phyloP scores from a whole-genome alignment of 2,113 vertebrate genomes.

The Gymnarchus niloticus region DNA sequence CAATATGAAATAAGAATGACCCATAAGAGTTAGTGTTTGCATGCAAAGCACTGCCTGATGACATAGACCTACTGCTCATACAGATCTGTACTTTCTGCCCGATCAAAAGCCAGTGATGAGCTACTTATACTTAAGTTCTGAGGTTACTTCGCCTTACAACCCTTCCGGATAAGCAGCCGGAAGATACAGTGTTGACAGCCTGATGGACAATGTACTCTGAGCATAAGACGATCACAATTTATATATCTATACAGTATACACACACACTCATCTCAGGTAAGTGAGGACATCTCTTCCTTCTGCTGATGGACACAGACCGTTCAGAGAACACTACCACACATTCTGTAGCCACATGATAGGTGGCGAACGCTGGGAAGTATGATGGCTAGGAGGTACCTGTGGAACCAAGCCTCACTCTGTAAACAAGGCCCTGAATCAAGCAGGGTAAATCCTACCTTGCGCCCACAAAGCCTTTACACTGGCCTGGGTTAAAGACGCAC shows the following conservation, averaged over 20 bases:
- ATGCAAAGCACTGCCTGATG: no score
- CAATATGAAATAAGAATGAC: no score
- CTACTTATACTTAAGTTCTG: no score
- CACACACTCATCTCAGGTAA: constrained; percentile 1
- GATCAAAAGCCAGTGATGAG: no score
- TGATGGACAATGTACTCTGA: background rate
- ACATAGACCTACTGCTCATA: no score
- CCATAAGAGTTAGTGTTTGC: background rate
- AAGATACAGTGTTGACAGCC: background rate
- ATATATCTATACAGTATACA: background rate
- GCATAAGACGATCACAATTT: background rate
- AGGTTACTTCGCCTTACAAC: no score
- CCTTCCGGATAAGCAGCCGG: background rate
- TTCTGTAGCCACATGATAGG: no score
- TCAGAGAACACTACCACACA: background rate
- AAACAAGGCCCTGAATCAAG: background rate
- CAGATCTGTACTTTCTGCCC: no score
- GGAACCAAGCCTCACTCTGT: background rate
- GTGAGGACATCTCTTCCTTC: background rate
- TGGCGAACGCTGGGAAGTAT: no score
- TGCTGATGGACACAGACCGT: background rate
- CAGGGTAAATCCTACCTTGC: background rate
- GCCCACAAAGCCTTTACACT: background rate
- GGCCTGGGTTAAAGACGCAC: background rate
- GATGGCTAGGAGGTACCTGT: background rate